Percentiles rank a stretch among this genome's conserved stretches.
Evolutionary conservation across 1,140 invertebrate species (phyloP).

Genomic region (Achroia grisella): DNA sequence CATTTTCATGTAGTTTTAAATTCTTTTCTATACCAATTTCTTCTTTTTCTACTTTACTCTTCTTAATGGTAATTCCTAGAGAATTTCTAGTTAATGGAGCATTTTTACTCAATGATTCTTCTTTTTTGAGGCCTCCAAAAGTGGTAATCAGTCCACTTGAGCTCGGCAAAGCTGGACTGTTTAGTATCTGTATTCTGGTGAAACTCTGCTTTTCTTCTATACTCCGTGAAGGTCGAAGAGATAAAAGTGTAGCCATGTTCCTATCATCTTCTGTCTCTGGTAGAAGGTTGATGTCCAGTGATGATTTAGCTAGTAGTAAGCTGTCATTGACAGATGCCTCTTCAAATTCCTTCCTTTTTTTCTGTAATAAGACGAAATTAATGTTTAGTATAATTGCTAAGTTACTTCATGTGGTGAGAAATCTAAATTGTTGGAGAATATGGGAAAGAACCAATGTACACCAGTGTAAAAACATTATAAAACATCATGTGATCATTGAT

Average conservation of each 20-base stretch:
- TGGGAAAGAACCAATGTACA: background rate
- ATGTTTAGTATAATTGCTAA: conserved; percentile 1
- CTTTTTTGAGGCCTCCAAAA: conserved; percentile 73
- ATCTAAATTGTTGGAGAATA: background rate
- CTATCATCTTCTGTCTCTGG: conserved; percentile 87
- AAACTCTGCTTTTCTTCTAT: conserved; percentile 71
- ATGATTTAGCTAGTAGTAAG: conserved; percentile 83
- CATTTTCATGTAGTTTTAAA: background rate
- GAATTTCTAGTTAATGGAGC: conserved; percentile 42
- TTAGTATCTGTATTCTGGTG: conserved; percentile 72
- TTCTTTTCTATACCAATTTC: conserved; percentile 8
- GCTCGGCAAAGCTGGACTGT: conserved; percentile 75
- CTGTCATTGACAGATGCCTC: conserved; percentile 80
- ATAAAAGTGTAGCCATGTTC: conserved; percentile 84
- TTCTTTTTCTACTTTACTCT: conserved; percentile 20
- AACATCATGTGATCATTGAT: too few species aligned
- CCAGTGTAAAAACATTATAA: background rate
- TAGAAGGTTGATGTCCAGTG: conserved; percentile 84
- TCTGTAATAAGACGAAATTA: conserved; percentile 67
- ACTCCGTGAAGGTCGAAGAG: conserved; percentile 74
- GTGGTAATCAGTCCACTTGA: conserved; percentile 71
- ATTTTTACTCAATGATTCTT: conserved; percentile 67
- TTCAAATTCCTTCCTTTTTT: conserved; percentile 84
- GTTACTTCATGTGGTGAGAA: background rate
- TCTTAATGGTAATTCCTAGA: conserved; percentile 59